A percentile compares a stretch with the other conserved stretches of the same genome.
Evolutionary conservation across 2,113 vertebrate genomes (phyloP).

Genomic region (Perca flavescens): DNA sequence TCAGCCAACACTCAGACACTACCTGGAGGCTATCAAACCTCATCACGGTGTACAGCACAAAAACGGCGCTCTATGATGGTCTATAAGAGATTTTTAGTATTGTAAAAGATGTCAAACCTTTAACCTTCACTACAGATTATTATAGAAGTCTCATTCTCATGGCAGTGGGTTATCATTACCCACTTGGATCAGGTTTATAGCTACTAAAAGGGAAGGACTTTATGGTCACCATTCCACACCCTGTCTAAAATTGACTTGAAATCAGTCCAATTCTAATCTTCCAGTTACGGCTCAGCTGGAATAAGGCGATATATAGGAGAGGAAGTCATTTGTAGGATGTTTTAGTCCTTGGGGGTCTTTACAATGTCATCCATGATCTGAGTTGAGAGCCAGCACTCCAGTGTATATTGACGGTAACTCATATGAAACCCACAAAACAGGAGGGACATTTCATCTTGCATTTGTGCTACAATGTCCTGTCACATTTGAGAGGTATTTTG

Average conservation of each 20-base stretch:
- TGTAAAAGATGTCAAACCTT: not conserved
- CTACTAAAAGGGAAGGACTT: constrained; percentile 17
- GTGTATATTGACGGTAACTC: not conserved
- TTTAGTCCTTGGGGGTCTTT: constrained; percentile 4
- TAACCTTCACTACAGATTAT: constrained; percentile 4
- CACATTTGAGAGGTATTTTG: constrained; percentile 19
- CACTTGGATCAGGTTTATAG: constrained; percentile 14
- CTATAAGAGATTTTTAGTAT: not conserved
- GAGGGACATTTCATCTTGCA: not conserved
- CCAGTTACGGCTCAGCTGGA: not conserved
- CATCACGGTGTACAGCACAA: not conserved
- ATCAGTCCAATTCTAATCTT: constrained; percentile 12
- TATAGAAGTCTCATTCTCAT: not conserved
- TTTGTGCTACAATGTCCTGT: not conserved
- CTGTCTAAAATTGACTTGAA: constrained; percentile 30
- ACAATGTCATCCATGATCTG: constrained; percentile 13
- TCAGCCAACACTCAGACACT: constrained; percentile 15
- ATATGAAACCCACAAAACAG: not conserved
- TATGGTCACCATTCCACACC: constrained; percentile 7
- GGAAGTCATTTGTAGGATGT: constrained; percentile 19
- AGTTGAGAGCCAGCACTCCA: not conserved
- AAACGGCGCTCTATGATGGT: not conserved
- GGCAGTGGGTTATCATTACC: not conserved
- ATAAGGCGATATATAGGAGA: not conserved
- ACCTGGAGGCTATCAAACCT: constrained; percentile 38